Evolutionary conservation across 1,140 invertebrate genomes (phyloP).

Genomic region (Monomorium pharaonis): DNA sequence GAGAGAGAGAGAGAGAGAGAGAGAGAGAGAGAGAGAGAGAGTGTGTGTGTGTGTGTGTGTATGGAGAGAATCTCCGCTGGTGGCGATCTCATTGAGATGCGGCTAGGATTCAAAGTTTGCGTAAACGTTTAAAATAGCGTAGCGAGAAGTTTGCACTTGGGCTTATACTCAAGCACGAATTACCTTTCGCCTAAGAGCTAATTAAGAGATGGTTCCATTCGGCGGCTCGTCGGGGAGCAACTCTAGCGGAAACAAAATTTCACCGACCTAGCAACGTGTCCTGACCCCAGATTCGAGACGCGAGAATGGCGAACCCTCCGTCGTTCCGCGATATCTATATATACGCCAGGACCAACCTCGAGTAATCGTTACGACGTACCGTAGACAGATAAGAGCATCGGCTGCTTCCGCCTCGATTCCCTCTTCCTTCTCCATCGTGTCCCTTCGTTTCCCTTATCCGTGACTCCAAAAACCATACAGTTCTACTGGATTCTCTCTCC

Average conservation of each 20-base stretch:
- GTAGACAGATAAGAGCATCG: slow-evolving; percentile 80
- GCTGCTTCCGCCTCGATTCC: slow-evolving; percentile 63
- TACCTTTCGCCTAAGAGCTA: slow-evolving; percentile 74
- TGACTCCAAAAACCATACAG: slow-evolving; percentile 74
- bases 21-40: background rate
- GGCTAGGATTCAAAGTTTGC: slow-evolving; percentile 68
- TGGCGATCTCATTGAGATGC: slow-evolving; percentile 48
- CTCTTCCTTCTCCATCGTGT: slow-evolving; percentile 54
- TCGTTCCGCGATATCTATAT: slow-evolving; percentile 50
- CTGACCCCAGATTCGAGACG: slow-evolving; percentile 56
- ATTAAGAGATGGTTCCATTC: slow-evolving; percentile 63
- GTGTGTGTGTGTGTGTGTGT: too few species aligned
- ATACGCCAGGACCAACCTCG: slow-evolving; percentile 57
- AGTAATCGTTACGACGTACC: slow-evolving; percentile 81
- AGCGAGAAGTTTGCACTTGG: slow-evolving; percentile 66
- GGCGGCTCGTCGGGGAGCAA: slow-evolving; percentile 44
- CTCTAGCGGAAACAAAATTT: slow-evolving; percentile 56
- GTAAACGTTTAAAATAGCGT: slow-evolving; percentile 67
- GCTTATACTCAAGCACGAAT: slow-evolving; percentile 69
- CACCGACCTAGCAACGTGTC: slow-evolving; percentile 58
- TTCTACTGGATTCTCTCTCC: slow-evolving; percentile 71
- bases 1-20: background rate
- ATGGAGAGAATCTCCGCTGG: background rate
- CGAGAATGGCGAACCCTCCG: slow-evolving; percentile 44
- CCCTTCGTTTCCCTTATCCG: slow-evolving; percentile 50